Percentiles rank a stretch among this genome's conserved stretches.
These are phyloP conservation scores for Pimpla rufipes DNA, from an alignment of 2,888 invertebrate genomes.

Conservation along the genomic window DNA sequence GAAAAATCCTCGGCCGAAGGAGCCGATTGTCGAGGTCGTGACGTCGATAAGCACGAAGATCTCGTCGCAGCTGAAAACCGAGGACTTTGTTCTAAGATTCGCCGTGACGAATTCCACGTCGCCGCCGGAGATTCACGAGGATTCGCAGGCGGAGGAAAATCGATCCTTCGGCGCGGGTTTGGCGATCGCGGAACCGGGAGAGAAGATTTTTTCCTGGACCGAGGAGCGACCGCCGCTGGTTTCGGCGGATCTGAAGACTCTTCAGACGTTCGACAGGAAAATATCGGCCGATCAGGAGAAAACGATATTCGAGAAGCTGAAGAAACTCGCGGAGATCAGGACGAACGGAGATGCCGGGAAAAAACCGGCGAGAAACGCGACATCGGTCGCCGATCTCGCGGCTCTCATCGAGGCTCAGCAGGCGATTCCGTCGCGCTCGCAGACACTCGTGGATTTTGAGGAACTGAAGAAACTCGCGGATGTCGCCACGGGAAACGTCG, in stretches of 20 bases:
- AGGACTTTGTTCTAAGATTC: constrained; percentile 77
- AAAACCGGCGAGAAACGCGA: constrained; percentile 16
- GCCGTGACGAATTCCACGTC: constrained; percentile 76
- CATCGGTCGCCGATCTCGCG: constrained; percentile 6
- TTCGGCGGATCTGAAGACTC: constrained; percentile 57
- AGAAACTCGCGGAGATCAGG: constrained; percentile 78
- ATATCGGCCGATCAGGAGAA: constrained; percentile 76
- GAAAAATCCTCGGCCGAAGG: constrained; percentile 71
- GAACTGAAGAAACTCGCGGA: constrained; percentile 81
- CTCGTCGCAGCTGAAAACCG: constrained; percentile 79
- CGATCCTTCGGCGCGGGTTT: constrained; percentile 65
- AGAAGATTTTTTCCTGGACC: constrained; percentile 54
- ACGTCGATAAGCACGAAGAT: constrained; percentile 84
- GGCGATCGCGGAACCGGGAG: constrained; percentile 25
- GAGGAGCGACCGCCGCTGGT: constrained; percentile 55
- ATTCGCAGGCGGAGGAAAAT: constrained; percentile 67
- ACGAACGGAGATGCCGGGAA: constrained; percentile 71
- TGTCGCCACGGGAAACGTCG: constrained; percentile 75
- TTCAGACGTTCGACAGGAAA: constrained; percentile 78
- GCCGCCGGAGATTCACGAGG: constrained; percentile 62
- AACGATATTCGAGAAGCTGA: constrained; percentile 77
- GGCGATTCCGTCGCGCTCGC: background rate
- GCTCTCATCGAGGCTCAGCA: constrained; percentile 27
- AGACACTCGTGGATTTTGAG: constrained; percentile 73
- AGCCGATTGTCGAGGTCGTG: constrained; percentile 83